Conservation (phyloP, 2,888 invertebrate species). For the Drosophila affinis region DNA sequence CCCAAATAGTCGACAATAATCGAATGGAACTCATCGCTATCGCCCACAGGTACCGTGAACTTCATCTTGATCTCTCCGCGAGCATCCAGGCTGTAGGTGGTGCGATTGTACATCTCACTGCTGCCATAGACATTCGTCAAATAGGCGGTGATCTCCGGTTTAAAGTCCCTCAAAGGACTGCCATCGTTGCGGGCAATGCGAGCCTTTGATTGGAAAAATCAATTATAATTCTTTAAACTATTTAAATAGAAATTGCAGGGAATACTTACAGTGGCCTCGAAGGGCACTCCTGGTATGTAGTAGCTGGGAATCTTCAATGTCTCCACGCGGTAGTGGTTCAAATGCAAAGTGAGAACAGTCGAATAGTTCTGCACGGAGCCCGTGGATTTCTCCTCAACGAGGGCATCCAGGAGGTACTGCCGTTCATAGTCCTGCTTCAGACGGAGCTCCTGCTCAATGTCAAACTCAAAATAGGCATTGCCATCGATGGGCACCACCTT, state of each 20-base stretch:
- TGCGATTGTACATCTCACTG: conserved; percentile 82
- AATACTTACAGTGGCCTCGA: conserved; percentile 79
- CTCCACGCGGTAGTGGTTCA: conserved; percentile 90
- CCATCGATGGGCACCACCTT: conserved; percentile 89
- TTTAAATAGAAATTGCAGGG: accelerated
- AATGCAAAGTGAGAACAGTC: conserved; percentile 90
- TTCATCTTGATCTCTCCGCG: conserved; percentile 81
- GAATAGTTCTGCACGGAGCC: conserved; percentile 92
- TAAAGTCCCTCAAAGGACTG: conserved; percentile 86
- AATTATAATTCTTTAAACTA: neutral
- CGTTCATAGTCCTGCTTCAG: conserved; percentile 91
- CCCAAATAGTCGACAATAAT: conserved; percentile 88
- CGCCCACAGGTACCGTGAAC: conserved; percentile 81
- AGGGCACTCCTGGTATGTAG: conserved; percentile 96
- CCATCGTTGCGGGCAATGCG: conserved; percentile 90
- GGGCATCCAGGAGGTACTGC: conserved; percentile 93
- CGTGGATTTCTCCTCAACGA: conserved; percentile 95
- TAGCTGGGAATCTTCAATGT: conserved; percentile 93
- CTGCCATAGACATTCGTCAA: conserved; percentile 82
- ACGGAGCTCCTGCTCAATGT: conserved; percentile 90
- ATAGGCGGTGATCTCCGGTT: conserved; percentile 85
- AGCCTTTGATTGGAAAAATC: conserved; percentile 83
- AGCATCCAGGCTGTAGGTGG: conserved; percentile 75
- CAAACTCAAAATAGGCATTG: conserved; percentile 89
- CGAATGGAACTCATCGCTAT: conserved; percentile 81